These are phyloP conservation scores for Tetragnatha montana DNA, from an alignment of 2,888 invertebrate genomes.

Conservation along the genomic window DNA sequence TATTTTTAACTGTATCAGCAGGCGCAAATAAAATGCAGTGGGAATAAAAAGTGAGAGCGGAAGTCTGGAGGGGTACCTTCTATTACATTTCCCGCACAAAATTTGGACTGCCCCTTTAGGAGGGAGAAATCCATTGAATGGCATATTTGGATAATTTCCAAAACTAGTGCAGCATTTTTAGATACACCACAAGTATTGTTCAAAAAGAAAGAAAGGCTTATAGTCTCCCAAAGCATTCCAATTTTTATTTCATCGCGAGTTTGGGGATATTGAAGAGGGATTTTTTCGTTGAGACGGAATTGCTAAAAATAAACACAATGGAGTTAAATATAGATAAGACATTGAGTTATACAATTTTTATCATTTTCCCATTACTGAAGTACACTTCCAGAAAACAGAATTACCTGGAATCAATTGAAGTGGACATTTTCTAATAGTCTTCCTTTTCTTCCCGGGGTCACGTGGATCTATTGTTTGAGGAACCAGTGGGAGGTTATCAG, in stretches of 20 bases:
- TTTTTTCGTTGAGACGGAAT: conserved; percentile 42
- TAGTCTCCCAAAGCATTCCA: conserved; percentile 29
- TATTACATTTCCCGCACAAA: conserved; percentile 38
- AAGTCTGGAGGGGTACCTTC: conserved; percentile 11
- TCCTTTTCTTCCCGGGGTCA: too few relatives aligned
- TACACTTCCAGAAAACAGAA: too few relatives aligned
- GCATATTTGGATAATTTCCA: conserved; percentile 58
- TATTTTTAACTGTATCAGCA: conserved; percentile 47
- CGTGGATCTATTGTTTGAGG: too few relatives aligned
- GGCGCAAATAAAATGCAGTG: conserved; percentile 3
- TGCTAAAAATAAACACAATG: background rate
- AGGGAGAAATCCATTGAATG: conserved; percentile 15
- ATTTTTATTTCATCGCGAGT: conserved; percentile 24
- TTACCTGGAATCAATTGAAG: too few relatives aligned
- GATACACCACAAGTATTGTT: conserved; percentile 34
- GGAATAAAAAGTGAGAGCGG: conserved; percentile 19
- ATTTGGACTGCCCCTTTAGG: conserved; percentile 24
- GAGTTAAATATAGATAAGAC: background rate
- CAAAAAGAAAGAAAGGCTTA: conserved; percentile 37
- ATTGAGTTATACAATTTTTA: too few relatives aligned
- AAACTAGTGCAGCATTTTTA: conserved; percentile 52
- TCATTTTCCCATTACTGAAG: too few relatives aligned
- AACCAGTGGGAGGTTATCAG: too few relatives aligned
- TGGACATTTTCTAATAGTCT: too few relatives aligned
- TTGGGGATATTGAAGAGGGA: conserved; percentile 43